Base-by-base conservation (phyloP, 2,113 vertebrate species). In the Pimephales promelas region DNA sequence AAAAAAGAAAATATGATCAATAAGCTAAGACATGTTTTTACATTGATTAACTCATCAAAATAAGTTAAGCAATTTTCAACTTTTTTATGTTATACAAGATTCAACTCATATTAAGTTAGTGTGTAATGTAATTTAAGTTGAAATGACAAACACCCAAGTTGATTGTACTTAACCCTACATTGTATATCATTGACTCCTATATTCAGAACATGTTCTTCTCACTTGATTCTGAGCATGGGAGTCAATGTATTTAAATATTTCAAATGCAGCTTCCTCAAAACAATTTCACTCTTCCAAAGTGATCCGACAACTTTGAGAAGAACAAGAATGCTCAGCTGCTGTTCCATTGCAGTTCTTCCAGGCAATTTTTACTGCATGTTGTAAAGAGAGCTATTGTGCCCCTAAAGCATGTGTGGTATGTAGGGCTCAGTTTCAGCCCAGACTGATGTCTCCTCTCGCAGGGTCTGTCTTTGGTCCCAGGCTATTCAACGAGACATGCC, bases 361-460 rank as follows among this genome's bases (percentile, higher is more conserved):
- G 83, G 28, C 82, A 10, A 54, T 78, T 86, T 87, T 86, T 84
- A 84, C 83, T 31, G 66, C 85, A 34, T 40, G 74, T 72, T 76
- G 73, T 83, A 81, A 86, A 82, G 62, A 24, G 34, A 62, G 81
- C 66, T 70, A 56, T 86, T 85, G 71, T 85, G 24, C 18, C 79
- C 76, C 70, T 68, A 10, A 87, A 85, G 86, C 79, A 89, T 89
- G 81, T 45, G 34, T 9, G 82, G 72, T 57, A 86, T 86, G 81
- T 40, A 70, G 66, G 72, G 54, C 79, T 82, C 62, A 28, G 57
- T 45, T 83, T 73, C 73, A 62, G n/a, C 31, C 14, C 47, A 56
- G 70, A 64, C 81, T 76, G 28, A 22, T 13, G 45, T 68, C 77
- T 79, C 75, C 45, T 74, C 54, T 78, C 10, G 13, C 64, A 24